These are phyloP conservation scores for Chloroceryle amazona DNA, from an alignment of 2,797 vertebrate species.

Conservation along the genomic window DNA sequence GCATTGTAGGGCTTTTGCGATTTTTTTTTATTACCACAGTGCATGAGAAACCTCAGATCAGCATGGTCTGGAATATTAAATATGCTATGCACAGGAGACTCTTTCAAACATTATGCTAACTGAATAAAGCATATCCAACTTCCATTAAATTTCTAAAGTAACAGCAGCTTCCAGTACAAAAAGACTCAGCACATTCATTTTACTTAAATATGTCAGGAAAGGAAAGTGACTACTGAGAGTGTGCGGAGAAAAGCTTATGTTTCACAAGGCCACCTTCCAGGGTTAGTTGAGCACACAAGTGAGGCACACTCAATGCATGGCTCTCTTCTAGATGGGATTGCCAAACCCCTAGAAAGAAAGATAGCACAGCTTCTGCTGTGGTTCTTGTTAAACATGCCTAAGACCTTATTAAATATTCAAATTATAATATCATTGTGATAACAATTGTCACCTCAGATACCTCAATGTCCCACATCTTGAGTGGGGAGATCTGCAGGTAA, in stretches of 20 bases:
- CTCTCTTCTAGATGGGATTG: not conserved
- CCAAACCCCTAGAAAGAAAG: not conserved
- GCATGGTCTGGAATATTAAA: not conserved
- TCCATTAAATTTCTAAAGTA: not conserved
- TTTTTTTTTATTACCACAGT: not conserved
- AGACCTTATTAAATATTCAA: not conserved
- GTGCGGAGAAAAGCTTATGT: rapidly evolving
- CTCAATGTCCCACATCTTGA: not conserved
- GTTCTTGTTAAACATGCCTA: not conserved
- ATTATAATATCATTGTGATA: not conserved
- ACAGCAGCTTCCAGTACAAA: not conserved
- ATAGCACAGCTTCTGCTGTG: not conserved
- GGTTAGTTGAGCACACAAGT: rapidly evolving
- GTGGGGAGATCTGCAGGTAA: not conserved
- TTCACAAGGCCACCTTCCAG: not conserved
- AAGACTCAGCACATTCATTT: not conserved
- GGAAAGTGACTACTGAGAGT: not conserved
- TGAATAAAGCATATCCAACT: not conserved
- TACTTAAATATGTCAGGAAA: not conserved
- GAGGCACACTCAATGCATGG: not conserved
- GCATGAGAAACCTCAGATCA: not conserved
- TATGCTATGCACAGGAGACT: not conserved
- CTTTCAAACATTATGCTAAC: not conserved
- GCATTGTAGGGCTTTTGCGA: not conserved
- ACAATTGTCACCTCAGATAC: not conserved